These are phyloP conservation scores for Dusona sp. DNA, from an alignment of 2,888 invertebrate species.

Conservation along the genomic window DNA sequence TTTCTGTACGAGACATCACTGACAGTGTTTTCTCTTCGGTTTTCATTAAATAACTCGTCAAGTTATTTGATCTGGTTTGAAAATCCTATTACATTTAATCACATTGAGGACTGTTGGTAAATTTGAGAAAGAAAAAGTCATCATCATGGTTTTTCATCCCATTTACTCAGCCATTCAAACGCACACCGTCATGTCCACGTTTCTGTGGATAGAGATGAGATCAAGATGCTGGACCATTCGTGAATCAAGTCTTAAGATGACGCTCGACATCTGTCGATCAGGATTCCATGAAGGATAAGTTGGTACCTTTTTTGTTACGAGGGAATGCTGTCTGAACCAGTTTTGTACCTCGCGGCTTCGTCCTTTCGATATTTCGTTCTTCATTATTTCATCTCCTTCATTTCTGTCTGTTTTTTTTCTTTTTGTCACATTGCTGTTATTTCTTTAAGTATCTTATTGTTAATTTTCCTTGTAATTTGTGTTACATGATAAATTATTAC, in stretches of 20 bases:
- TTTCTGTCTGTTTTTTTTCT: background rate
- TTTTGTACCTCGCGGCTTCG: slow-evolving; percentile 17
- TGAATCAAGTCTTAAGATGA: slow-evolving; percentile 74
- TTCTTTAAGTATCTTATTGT: background rate
- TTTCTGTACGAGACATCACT: background rate
- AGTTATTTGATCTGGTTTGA: background rate
- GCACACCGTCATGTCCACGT: background rate
- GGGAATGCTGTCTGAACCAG: slow-evolving; percentile 63
- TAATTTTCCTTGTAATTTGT: background rate
- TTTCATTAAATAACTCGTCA: background rate
- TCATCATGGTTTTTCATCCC: slow-evolving; percentile 3
- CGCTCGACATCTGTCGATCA: slow-evolving; percentile 72
- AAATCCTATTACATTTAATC: background rate
- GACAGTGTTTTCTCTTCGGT: background rate
- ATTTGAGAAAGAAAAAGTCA: slow-evolving; percentile 15
- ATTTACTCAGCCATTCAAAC: background rate
- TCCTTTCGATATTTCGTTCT: slow-evolving; percentile 7
- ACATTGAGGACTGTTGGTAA: background rate
- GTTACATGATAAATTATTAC: background rate
- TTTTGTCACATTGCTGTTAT: background rate
- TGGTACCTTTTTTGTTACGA: slow-evolving; percentile 65
- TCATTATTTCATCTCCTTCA: background rate
- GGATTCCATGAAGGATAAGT: slow-evolving; percentile 62
- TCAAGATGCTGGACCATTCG: slow-evolving; percentile 69
- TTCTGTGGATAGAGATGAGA: slow-evolving; percentile 59